These are phyloP conservation scores for Cairina moschata DNA, from an alignment of 2,113 vertebrate species.

Conservation along the genomic window DNA sequence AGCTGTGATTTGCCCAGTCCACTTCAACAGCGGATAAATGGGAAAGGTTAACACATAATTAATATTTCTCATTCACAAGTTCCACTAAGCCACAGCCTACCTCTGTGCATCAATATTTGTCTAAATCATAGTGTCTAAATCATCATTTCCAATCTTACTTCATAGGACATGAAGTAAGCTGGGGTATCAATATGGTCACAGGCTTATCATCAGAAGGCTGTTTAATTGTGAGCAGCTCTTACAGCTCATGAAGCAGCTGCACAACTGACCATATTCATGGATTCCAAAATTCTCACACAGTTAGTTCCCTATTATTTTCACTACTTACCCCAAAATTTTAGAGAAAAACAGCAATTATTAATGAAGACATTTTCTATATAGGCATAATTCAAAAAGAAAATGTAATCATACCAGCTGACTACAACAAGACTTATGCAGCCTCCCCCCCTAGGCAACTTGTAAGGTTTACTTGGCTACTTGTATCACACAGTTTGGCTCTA, in stretches of 20 bases:
- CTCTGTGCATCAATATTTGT: background rate
- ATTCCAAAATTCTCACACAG: background rate
- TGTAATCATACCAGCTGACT: background rate
- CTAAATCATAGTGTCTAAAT: too few relatives aligned
- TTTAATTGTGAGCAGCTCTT: background rate
- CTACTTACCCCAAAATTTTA: background rate
- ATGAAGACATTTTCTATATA: background rate
- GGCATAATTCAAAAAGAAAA: background rate
- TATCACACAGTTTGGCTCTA: accelerated
- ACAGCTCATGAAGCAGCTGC: background rate
- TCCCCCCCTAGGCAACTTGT: background rate
- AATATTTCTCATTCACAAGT: background rate
- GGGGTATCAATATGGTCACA: background rate
- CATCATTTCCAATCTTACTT: too few relatives aligned
- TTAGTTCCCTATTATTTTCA: background rate
- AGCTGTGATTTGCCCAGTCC: background rate
- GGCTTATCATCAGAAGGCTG: background rate
- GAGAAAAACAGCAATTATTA: background rate
- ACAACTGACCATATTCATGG: too few relatives aligned
- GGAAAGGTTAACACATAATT: background rate
- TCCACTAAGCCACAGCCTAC: background rate
- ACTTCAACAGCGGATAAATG: background rate
- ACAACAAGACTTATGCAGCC: background rate
- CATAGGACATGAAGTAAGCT: background rate
- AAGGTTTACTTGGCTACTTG: background rate